Percentiles rank a stretch among this genome's conserved stretches.
Conservation (phyloP, 2,797 vertebrate species). For the Catostomus latipinnis region DNA sequence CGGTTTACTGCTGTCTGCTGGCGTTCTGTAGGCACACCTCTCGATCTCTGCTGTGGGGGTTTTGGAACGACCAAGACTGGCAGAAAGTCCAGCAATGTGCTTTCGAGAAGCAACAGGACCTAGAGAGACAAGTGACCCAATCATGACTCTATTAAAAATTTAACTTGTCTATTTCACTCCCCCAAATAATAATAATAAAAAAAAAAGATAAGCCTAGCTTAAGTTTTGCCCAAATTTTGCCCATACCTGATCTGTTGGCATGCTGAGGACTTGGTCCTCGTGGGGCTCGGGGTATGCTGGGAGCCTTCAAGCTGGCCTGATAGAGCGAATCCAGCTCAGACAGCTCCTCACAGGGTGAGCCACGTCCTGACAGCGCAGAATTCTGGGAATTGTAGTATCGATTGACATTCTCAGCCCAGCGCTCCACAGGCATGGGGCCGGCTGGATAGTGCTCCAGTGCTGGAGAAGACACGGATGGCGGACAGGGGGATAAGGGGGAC, state of each 20-base stretch:
- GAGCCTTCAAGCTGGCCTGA: conserved; percentile 89
- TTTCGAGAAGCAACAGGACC: conserved; percentile 72
- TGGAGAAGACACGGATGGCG: conserved; percentile 47
- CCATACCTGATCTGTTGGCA: conserved; percentile 69
- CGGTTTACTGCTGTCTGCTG: conserved; percentile 49
- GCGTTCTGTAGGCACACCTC: conserved; percentile 80
- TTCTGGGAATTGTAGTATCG: conserved; percentile 84
- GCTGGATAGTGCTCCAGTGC: conserved; percentile 42
- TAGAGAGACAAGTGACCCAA: conserved; percentile 11
- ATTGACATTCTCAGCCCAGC: conserved; percentile 87
- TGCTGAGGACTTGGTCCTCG: conserved; percentile 63
- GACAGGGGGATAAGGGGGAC: neutral
- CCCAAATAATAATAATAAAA: no score
- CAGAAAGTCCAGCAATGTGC: conserved; percentile 63
- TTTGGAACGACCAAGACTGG: conserved; percentile 82
- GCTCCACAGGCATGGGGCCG: conserved; percentile 82
- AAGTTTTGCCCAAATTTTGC: neutral
- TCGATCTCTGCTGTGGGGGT: conserved; percentile 90
- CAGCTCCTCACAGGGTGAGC: conserved; percentile 79
- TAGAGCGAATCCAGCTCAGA: conserved; percentile 93
- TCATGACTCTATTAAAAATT: no score
- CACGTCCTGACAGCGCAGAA: conserved; percentile 60
- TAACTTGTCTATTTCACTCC: no score
- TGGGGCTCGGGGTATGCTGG: conserved; percentile 75
- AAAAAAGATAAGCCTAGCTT: neutral